Base-by-base conservation (phyloP, 1,140 invertebrate species). In the Drosophila arizonae region DNA sequence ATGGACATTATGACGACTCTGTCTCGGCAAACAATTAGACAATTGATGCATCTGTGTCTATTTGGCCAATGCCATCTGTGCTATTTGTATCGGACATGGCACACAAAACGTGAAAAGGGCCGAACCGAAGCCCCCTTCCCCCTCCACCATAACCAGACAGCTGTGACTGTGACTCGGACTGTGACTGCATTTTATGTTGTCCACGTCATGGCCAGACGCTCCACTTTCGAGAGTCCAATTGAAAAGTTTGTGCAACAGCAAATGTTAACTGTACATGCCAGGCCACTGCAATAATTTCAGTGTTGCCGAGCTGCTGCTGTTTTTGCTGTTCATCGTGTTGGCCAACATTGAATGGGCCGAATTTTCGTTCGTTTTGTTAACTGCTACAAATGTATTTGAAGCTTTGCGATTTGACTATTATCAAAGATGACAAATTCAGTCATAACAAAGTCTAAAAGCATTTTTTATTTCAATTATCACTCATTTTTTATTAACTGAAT, bases 11-110 rank as follows among this genome's bases (percentile, higher is more conserved):
- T 81, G 81, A 86, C 72, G 78, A 68, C 82, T 86, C 75, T 85
- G 81, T 86, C 81, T 86, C 82, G 82, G 71, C 81, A 86, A 87
- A 87, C 82, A 86, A 87, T 86, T 87, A 86, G 82, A 86, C 79
- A 86, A 86, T 86, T 86, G 82, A 86, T 86, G 82, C 82, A 86
- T 86, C 82, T 87, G 62, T 81, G 75, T 39, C 80, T 72, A 68
- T 70, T 76, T 72, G 64, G 45, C 65, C 62, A 46, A 26, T 57
- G 65, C 41, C 52, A 72, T 69, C 72, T 13, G 36, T 79, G 67
- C 43, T 77, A 48, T 78, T 72, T 81, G 68, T 54, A 66, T 79
- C 68, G 74, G 66, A 58, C 66, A 75, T 50, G 65, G 51, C 51
- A 54, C 51, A 54, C 51, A 65, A 67, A 81, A 86, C 82, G 64